Evolutionary conservation across 2,888 invertebrate genomes (phyloP), one percentile per base, ranked within the genome.

Genomic region (Morinoia aosen): DNA sequence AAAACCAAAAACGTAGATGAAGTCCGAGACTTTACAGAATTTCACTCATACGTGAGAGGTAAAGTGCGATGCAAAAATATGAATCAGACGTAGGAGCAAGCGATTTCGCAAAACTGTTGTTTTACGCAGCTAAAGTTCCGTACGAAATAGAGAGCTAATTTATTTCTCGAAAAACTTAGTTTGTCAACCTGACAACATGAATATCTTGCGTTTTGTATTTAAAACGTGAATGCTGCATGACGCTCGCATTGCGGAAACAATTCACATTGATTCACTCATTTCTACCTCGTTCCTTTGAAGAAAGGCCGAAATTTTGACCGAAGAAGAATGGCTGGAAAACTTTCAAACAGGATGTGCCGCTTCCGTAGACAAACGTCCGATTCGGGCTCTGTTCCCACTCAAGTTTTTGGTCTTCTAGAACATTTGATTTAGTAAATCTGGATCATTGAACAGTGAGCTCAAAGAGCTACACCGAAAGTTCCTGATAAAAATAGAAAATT

Each of bases 251-350:
- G 56, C 56, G 57, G 12, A 33, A 48, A 33, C 11, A 57, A 93
- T 93, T 57, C 93, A 93, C 56, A 56, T 57, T 39, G 93, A 93
- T 57, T 93, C 48, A 93, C n/a, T 56, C 93, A 93, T 93, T 93
- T 93, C 10, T 93, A 57, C 56, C 25, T 93, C 57, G 58, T 33
- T 56, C 57, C 33, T 12, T 39, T 57, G 40, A 93, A 57, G 93
- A 57, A 93, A 93, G 57, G 12, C 48, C 56, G 57, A 93, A 93
- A 93, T 57, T 57, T 56, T 48, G 57, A 90, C 76, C 76, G 76
- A 33, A 76, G 19, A 76, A 76, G 76, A 16, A 76, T 76, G 16
- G 33, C 76, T 25, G 33, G 76, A 76, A 61, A 76, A 76, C 90
- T 40, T 40, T 48, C 56, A 93, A 93, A 93, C 93, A n/a, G 93